Evolutionary conservation across 2,888 invertebrate genomes (phyloP).

Genomic region (Dione vanillae): DNA sequence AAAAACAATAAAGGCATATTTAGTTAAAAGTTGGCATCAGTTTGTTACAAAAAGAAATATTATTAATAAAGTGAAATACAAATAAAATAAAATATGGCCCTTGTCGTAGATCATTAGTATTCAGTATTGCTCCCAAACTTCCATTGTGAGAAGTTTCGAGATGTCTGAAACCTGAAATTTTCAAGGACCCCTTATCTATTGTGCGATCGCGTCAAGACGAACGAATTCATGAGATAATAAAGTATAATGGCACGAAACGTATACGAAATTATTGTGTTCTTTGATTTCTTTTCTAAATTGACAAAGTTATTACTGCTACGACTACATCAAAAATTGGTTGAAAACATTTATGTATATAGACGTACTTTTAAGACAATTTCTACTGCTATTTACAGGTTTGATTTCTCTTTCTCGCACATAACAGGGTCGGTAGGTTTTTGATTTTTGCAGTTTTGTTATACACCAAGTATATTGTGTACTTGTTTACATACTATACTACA

Average conservation of each 20-base stretch:
- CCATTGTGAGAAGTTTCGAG: slow-evolving; percentile 35
- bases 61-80: neutral
- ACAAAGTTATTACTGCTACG: neutral
- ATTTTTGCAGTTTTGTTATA: no score
- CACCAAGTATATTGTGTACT: neutral
- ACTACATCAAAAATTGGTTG: no score
- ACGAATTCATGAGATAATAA: slow-evolving; percentile 4
- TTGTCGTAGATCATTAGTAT: slow-evolving; percentile 30
- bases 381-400: no score
- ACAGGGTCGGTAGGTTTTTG: no score
- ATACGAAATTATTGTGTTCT: neutral
- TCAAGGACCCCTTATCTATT: slow-evolving; percentile 31
- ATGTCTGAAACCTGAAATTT: slow-evolving; percentile 31
- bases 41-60: neutral
- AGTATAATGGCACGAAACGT: slow-evolving; percentile 14
- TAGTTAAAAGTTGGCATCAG: neutral
- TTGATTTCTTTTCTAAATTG: neutral
- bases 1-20: neutral
- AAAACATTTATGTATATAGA: no score
- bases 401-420: no score
- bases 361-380: no score
- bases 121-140: slow-evolving; percentile 30
- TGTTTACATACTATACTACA: neutral
- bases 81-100: slow-evolving; percentile 11
- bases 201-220: slow-evolving; percentile 27